Evolutionary conservation across 2,888 invertebrate genomes (phyloP).

Genomic region (Meganola albula): DNA sequence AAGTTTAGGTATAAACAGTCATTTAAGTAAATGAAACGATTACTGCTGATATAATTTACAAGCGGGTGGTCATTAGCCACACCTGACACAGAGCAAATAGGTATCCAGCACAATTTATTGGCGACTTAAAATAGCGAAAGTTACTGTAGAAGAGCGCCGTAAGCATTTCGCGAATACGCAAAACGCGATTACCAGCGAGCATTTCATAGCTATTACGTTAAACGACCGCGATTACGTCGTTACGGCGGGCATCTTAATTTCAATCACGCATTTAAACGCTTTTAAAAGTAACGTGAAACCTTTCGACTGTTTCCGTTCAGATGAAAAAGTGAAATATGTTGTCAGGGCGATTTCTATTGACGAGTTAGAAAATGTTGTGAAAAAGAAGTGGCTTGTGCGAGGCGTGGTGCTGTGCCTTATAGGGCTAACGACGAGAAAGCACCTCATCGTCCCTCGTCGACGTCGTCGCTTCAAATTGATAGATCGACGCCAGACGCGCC

Average conservation of each 20-base stretch:
- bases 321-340: conserved; percentile 67
- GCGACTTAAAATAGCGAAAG: conserved; percentile 52
- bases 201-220: conserved; percentile 64
- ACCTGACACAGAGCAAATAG: conserved; percentile 37
- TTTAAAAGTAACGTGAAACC: conserved; percentile 53
- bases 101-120: conserved; percentile 48
- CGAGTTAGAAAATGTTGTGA: conserved; percentile 74
- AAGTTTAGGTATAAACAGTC: conserved; percentile 7
- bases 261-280: conserved; percentile 53
- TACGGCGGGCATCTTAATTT: conserved; percentile 62
- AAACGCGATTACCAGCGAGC: conserved; percentile 54
- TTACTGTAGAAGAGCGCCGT: conserved; percentile 47
- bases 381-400: conserved; percentile 69
- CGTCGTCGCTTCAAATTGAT: conserved; percentile 67
- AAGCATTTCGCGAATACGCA: conserved; percentile 61
- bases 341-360: conserved; percentile 71
- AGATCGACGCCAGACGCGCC: conserved; percentile 42
- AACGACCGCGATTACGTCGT: conserved; percentile 62
- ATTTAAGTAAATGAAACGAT: not conserved
- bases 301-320: conserved; percentile 55
- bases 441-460: too few species aligned
- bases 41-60: conserved; percentile 11
- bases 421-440: conserved; percentile 78
- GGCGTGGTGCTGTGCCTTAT: conserved; percentile 71
- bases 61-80: conserved; percentile 44